Base-by-base conservation (phyloP, 2,797 vertebrate species). In the Syngnathus acus region DNA sequence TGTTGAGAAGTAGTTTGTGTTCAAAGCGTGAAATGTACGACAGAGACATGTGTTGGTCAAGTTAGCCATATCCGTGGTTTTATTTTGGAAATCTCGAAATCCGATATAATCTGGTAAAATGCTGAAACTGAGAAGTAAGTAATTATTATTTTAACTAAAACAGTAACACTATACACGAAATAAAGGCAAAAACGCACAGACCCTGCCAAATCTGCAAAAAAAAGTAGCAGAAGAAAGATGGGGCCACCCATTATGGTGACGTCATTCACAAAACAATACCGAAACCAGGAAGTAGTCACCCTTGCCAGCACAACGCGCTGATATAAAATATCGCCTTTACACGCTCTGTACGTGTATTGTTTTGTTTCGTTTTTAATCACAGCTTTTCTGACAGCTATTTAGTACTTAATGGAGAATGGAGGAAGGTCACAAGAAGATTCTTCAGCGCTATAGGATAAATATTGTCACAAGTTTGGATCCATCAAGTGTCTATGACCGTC, bases 381-480 rank as follows among this genome's bases (percentile, higher is more conserved):
- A 42, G 2, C 5, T 45, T 45, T 45, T 45, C 8, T 23, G 42
- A 62, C 9, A 14, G 8, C 2, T 6, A 1, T 26, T 1, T 42
- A 11, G 9, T n/a, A 42, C 19, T 61, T 19, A 61, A 61, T 45
- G 37, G n/a, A 65, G 26, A 71, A 98, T 98, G 96, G 93, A 98
- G 7, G 84, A 87, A 6, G 72, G 4, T 1, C 89, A 93, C 63
- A 92, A 89, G 61, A 78, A 69, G 67, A 80, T 91, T 4, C 88
- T 99, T 66, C 89, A 76, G 68, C 78, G 81, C 1, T 88, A 82
- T 51, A 88, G 96, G 69, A 1, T 43, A 14, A 77, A 64, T 63
- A 84, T 98, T 23, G 93, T 97, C 43, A 38, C 0, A 19, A 75
- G 77, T 1, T 72, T 98, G 83, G 78, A 91, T 26, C 91, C 93